phyloP scores from a whole-genome alignment of 2,113 vertebrate species.

The Sphaerodactylus townsendi region DNA sequence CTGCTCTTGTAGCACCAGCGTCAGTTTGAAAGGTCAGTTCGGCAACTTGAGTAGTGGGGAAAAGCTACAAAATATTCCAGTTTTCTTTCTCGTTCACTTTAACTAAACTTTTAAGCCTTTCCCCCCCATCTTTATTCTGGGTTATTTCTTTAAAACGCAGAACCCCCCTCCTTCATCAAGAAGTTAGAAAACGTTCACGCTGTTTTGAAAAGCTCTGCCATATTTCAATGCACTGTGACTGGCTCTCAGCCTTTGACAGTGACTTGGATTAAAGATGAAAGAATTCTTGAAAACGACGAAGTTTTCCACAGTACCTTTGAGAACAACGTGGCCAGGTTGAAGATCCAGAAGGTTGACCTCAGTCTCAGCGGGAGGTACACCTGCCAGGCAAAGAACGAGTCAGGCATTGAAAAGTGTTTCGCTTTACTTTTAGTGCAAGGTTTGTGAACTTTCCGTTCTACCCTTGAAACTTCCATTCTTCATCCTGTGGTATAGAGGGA shows the following conservation, averaged over 20 bases:
- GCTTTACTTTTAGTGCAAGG: conserved; percentile 93
- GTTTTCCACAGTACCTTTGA: conserved; percentile 85
- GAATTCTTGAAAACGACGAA: conserved; percentile 87
- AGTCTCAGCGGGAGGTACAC: conserved; percentile 88
- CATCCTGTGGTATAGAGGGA: not conserved
- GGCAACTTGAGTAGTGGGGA: not conserved
- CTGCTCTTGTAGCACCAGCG: conserved; percentile 85
- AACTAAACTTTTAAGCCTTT: conserved; percentile 33
- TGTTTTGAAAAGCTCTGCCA: conserved; percentile 83
- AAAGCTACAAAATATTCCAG: not conserved
- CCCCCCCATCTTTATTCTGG: conserved; percentile 45
- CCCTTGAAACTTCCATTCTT: not conserved
- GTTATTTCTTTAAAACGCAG: conserved; percentile 73
- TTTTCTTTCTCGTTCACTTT: not conserved
- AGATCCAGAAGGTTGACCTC: conserved; percentile 80
- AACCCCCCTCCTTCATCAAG: conserved; percentile 88
- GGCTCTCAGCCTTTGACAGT: conserved; percentile 88
- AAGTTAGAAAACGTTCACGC: conserved; percentile 85
- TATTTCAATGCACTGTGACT: conserved; percentile 82
- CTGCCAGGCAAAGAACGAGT: conserved; percentile 94
- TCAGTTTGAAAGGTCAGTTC: conserved; percentile 92
- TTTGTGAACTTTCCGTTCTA: conserved; percentile 67
- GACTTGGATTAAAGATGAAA: conserved; percentile 94
- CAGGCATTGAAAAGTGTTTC: conserved; percentile 89
- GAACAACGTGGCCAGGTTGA: conserved; percentile 81